phyloP scores from a whole-genome alignment of 2,113 vertebrate species.

The Electrona antarctica region DNA sequence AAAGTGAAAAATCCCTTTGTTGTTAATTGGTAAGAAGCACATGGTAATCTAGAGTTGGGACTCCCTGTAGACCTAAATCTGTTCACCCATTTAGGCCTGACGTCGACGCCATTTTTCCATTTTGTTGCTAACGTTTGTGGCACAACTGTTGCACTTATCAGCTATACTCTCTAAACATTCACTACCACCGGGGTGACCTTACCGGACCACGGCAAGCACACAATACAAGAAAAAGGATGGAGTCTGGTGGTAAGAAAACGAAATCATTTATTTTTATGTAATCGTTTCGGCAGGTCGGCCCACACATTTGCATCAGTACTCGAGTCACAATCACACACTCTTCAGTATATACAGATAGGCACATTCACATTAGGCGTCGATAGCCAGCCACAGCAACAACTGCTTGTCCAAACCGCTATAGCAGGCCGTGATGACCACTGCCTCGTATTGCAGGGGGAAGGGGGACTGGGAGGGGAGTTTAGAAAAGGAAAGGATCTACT shows the following conservation, averaged over 20 bases:
- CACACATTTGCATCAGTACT: constrained; percentile 65
- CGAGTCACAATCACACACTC: constrained; percentile 66
- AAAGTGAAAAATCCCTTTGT: too few species aligned
- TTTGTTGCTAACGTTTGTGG: too few species aligned
- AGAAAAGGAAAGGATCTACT: neutral
- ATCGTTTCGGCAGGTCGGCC: constrained; percentile 64
- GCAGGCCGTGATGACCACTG: constrained; percentile 37
- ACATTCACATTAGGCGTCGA: constrained; percentile 70
- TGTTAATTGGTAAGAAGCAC: too few species aligned
- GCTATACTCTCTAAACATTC: too few species aligned
- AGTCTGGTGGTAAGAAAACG: constrained; percentile 63
- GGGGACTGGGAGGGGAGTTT: neutral
- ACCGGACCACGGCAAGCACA: neutral
- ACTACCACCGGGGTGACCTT: too few species aligned
- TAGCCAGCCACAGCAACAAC: constrained; percentile 54
- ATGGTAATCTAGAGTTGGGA: too few species aligned
- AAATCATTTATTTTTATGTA: constrained; percentile 72
- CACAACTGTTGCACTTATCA: too few species aligned
- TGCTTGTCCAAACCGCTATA: constrained; percentile 50
- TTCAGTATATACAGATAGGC: constrained; percentile 77
- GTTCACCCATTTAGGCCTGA: too few species aligned
- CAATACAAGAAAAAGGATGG: neutral
- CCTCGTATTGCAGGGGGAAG: constrained; percentile 46
- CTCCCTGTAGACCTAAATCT: too few species aligned
- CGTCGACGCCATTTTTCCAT: too few species aligned